phyloP scores from a whole-genome alignment of 2,888 invertebrate species.

The Zhuqinia jingwanae region DNA sequence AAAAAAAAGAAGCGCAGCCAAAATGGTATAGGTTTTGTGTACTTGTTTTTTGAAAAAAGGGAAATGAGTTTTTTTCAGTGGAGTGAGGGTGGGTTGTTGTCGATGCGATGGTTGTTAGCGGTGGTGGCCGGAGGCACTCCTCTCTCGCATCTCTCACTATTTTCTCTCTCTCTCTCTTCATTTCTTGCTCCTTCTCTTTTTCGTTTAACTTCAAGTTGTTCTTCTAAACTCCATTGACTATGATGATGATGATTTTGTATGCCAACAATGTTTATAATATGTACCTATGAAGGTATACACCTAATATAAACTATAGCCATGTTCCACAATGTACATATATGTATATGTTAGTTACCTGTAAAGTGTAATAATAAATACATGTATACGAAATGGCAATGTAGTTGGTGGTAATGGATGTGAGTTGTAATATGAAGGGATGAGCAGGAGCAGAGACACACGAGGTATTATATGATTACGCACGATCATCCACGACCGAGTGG shows the following conservation, averaged over 20 bases:
- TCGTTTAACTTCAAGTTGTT: conserved; percentile 21
- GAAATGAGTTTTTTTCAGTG: conserved; percentile 79
- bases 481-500: conserved; percentile 3
- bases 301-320: not conserved
- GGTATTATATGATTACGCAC: conserved; percentile 35
- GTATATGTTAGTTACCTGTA: conserved; percentile 11
- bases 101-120: conserved; percentile 79
- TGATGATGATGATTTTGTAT: not conserved
- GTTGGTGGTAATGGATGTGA: too few relatives aligned
- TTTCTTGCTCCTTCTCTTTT: conserved; percentile 39
- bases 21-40: conserved; percentile 72
- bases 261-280: not conserved
- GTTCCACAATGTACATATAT: not conserved
- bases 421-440: conserved; percentile 29
- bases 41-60: conserved; percentile 79
- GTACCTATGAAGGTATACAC: not conserved
- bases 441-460: conserved; percentile 29
- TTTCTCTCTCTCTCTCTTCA: too few relatives aligned
- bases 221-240: conserved; percentile 12
- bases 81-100: conserved; percentile 79
- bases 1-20: too few relatives aligned
- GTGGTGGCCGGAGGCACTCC: conserved; percentile 78
- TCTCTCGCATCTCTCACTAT: too few relatives aligned
- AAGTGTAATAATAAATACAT: conserved; percentile 39
- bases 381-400: conserved; percentile 10